Conservation (phyloP, 2,113 vertebrate genomes). For the Pristiophorus japonicus region DNA sequence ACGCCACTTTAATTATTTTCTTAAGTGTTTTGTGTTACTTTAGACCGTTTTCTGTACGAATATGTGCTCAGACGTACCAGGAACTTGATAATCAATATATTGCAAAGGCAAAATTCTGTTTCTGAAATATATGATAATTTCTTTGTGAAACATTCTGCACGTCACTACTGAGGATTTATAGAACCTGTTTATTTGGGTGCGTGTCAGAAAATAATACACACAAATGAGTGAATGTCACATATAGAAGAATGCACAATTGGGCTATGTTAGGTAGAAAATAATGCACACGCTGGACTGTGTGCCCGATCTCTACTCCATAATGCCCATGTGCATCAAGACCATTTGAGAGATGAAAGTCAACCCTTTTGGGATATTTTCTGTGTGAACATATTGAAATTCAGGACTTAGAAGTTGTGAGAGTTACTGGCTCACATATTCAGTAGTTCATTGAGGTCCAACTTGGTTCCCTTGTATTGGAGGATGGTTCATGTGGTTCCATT, state of each 20-base stretch:
- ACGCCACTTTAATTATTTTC: background rate
- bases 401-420: background rate
- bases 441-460: too few relatives aligned
- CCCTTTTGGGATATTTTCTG: background rate
- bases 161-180: background rate
- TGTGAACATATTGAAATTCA: background rate
- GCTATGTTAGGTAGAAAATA: background rate
- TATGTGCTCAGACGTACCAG: background rate
- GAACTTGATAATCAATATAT: background rate
- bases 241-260: background rate
- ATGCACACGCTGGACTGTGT: background rate
- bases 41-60: background rate
- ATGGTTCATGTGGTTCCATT: too few relatives aligned
- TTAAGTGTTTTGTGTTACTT: background rate
- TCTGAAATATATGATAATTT: background rate
- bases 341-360: background rate
- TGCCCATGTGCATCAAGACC: background rate
- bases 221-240: background rate
- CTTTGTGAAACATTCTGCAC: background rate
- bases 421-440: too few relatives aligned
- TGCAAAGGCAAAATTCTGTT: background rate
- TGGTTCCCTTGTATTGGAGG: background rate
- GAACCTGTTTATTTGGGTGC: background rate
- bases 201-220: background rate
- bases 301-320: background rate